These are phyloP conservation scores for Helarctos malayanus DNA, from an alignment of 2,797 vertebrate genomes.

Conservation along the genomic window DNA sequence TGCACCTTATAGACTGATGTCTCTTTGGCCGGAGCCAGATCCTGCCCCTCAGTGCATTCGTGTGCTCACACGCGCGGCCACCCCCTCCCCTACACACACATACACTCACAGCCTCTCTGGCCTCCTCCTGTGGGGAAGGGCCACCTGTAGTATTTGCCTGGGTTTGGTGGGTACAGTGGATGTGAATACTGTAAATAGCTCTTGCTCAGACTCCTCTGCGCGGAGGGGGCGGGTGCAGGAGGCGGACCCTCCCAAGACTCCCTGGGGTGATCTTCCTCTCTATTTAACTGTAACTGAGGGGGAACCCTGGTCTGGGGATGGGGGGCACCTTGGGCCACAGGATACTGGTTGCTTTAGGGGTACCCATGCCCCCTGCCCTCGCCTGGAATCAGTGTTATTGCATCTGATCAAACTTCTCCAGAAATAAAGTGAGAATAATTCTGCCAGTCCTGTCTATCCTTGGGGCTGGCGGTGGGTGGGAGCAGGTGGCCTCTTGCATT, in stretches of 20 bases:
- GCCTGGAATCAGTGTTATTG: constrained; percentile 89
- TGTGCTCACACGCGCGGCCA: constrained; percentile 75
- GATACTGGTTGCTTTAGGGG: constrained; percentile 81
- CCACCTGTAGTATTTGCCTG: constrained; percentile 96
- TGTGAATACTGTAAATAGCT: constrained; percentile 99
- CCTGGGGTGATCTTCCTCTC: constrained; percentile 74
- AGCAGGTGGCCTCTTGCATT: neutral
- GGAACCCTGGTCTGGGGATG: constrained; percentile 63
- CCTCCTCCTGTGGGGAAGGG: constrained; percentile 80
- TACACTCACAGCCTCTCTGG: constrained; percentile 86
- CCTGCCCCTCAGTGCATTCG: constrained; percentile 73
- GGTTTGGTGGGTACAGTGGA: constrained; percentile 92
- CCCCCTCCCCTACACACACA: constrained; percentile 80
- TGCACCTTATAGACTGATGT: constrained; percentile 93
- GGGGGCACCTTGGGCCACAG: constrained; percentile 75
- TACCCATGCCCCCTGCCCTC: constrained; percentile 65
- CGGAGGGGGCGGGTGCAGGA: constrained; percentile 71
- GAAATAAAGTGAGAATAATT: constrained; percentile 89
- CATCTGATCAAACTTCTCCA: constrained; percentile 87
- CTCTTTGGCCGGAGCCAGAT: constrained; percentile 85
- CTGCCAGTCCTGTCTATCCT: constrained; percentile 71
- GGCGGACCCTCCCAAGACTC: constrained; percentile 71
- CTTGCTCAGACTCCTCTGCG: constrained; percentile 71
- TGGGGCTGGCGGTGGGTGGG: neutral
- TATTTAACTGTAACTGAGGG: constrained; percentile 85